Conservation (phyloP, 2,797 vertebrate genomes). For the Scyliorhinus canicula region DNA sequence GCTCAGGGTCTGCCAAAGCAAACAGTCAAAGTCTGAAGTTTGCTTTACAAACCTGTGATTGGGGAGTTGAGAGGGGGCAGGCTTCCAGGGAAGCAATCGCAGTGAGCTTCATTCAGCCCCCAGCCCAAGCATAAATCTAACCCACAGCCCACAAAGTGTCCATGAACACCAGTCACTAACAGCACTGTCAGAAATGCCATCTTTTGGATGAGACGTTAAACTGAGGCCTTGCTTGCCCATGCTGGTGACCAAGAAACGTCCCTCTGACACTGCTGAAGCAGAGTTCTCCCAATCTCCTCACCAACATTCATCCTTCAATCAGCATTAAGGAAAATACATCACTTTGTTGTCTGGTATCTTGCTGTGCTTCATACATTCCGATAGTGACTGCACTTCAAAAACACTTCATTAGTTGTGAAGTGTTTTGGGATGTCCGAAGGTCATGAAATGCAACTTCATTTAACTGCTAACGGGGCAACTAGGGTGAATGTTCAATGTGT, state of each 20-base stretch:
- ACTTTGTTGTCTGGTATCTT: background rate
- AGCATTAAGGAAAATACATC: background rate
- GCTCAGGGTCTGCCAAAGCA: conserved; percentile 83
- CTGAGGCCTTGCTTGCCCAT: background rate
- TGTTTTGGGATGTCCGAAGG: background rate
- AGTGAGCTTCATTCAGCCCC: conserved; percentile 10
- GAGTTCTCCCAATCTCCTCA: background rate
- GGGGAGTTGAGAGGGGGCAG: conserved; percentile 59
- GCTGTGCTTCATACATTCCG: background rate
- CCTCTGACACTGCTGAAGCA: background rate
- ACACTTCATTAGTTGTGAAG: background rate
- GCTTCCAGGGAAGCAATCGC: conserved; percentile 53
- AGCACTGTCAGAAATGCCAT: background rate
- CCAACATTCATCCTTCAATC: background rate
- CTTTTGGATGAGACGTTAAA: background rate
- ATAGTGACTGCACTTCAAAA: background rate
- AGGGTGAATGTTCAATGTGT: background rate
- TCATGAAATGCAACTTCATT: background rate
- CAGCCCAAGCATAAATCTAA: background rate
- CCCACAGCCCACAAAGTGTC: background rate
- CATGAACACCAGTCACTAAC: background rate
- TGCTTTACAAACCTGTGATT: conserved; percentile 74
- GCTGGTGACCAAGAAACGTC: background rate
- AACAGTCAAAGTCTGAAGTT: conserved; percentile 81
- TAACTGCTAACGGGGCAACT: background rate